Percentiles rank a stretch among this genome's conserved stretches.
These are phyloP conservation scores for Noctua comes DNA, from an alignment of 2,888 invertebrate species.

Conservation along the genomic window DNA sequence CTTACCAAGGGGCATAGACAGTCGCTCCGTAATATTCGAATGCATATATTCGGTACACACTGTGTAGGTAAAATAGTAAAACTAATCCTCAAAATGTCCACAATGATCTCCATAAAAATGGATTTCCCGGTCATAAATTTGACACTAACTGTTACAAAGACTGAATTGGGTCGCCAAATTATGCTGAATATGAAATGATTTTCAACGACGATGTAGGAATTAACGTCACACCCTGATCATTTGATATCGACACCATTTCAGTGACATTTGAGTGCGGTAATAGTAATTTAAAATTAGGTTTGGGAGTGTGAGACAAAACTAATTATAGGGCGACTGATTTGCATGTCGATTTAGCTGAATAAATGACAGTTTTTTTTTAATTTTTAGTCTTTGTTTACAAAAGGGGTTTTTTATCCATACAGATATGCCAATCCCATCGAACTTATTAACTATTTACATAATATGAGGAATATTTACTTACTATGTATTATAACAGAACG, in stretches of 20 bases:
- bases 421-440: no score
- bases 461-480: no score
- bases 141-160: slow-evolving; percentile 21
- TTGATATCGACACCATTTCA: slow-evolving; percentile 34
- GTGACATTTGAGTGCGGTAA: slow-evolving; percentile 26
- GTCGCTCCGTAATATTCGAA: no score
- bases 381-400: no score
- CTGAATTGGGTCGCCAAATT: slow-evolving; percentile 27
- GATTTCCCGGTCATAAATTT: slow-evolving; percentile 11
- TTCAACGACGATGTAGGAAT: slow-evolving; percentile 10
- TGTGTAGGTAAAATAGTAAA: neutral
- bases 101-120: slow-evolving; percentile 4
- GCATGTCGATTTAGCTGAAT: neutral
- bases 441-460: no score
- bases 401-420: no score
- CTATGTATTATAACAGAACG: no score
- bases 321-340: neutral
- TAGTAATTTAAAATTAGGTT: neutral
- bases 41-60: no score
- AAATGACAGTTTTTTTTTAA: no score
- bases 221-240: slow-evolving; percentile 62
- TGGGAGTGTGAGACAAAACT: neutral
- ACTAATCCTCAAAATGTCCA: slow-evolving; percentile 5
- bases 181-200: slow-evolving; percentile 45
- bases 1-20: no score